Base-by-base conservation (phyloP, 2,113 vertebrate species). In the Emydocephalus ijimae region DNA sequence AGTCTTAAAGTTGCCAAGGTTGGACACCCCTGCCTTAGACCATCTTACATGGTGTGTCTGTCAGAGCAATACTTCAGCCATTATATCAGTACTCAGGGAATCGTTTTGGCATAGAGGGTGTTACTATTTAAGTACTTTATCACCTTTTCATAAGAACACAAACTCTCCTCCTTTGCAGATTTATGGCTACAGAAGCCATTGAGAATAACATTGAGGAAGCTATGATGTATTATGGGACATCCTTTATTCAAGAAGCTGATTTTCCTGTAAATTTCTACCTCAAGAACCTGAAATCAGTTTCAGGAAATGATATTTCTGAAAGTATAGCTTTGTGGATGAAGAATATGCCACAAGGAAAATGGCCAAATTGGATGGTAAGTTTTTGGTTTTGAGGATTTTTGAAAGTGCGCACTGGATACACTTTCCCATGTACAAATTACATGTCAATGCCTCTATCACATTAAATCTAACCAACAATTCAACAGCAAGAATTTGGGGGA, bases 291-390 rank as follows among this genome's bases (percentile, higher is more conserved):
- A 93, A 97, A 23, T 95, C 95, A 34, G 92, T 98, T 87, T 99
- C 98, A 0, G 98, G 98, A 90, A 93, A 94, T 61, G 96, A 95
- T 93, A 92, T 97, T 92, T 97, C 97, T 95, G 95, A 98, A 88
- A 97, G 97, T 24, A 98, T 99, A 57, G 48, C 97, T 56, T 96
- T 96, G 15, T 99, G 99, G 99, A 99, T 99, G 99, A 94, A 96
- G 92, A 99, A 98, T 92, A 99, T 99, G 98, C 99, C 99, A 3
- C 39, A 93, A 87, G 99, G 98, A 92, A 98, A 98, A 88, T 99
- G 99, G 99, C 97, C 99, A 91, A 99, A 99, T 94, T 99, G 99
- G 99, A 98, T 97, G 98, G 99, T 99, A 97, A 98, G 98, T 94
- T 69, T 85, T 45, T 90, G 50, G 4, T 48, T 4, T 0, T 52